These are phyloP conservation scores for Chiridota heheva DNA, from an alignment of 35 echinoderm and acorn worm genomes.

Conservation along the genomic window DNA sequence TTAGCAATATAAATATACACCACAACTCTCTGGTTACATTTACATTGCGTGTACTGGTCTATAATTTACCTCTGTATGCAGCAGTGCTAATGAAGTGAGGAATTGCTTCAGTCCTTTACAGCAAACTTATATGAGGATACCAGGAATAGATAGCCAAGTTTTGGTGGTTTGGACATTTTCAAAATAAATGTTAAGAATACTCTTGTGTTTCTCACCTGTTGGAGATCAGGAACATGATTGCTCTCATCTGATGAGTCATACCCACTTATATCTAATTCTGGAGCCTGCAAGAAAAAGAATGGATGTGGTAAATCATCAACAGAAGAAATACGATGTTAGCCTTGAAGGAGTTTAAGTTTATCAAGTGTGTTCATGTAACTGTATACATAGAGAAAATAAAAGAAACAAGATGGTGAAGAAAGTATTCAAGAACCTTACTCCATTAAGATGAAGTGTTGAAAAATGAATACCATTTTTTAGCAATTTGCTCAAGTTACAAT, in stretches of 20 bases:
- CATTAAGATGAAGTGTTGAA: too few relatives aligned
- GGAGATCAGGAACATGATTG: not conserved
- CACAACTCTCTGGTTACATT: too few relatives aligned
- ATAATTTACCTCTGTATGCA: too few relatives aligned
- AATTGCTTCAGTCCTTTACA: too few relatives aligned
- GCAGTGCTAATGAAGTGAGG: too few relatives aligned
- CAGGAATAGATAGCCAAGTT: not conserved
- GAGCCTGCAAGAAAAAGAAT: not conserved
- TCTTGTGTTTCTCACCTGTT: not conserved
- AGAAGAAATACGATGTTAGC: not conserved
- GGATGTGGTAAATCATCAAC: not conserved
- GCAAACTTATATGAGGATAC: not conserved
- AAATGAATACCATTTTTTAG: too few relatives aligned
- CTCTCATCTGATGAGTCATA: slow-evolving; percentile 28
- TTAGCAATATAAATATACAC: not conserved
- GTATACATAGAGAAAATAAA: too few relatives aligned
- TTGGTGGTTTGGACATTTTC: not conserved
- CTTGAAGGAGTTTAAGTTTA: not conserved
- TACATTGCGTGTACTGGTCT: too few relatives aligned
- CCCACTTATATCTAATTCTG: slow-evolving; percentile 26
- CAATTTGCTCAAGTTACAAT: too few relatives aligned
- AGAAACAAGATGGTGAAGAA: too few relatives aligned
- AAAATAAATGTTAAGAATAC: not conserved
- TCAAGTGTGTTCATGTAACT: not conserved
- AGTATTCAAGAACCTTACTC: not conserved